Conservation (phyloP, 2,888 invertebrate species). For the Cheilosia variabilis region DNA sequence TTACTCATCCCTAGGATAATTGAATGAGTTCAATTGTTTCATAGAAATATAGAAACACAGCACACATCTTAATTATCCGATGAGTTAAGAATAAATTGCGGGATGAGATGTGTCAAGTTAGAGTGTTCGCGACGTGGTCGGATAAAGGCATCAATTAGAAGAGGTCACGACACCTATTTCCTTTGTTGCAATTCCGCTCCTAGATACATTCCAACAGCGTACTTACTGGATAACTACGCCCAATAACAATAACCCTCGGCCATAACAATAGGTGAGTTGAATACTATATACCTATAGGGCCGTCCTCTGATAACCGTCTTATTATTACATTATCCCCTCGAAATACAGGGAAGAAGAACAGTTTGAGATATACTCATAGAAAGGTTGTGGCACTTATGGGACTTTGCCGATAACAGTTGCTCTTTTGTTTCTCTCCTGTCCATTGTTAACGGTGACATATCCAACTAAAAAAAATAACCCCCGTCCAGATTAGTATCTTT, state of each 20-base stretch:
- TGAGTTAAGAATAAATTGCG: constrained; percentile 47
- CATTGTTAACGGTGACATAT: constrained; percentile 61
- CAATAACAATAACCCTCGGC: constrained; percentile 50
- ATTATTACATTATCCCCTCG: constrained; percentile 24
- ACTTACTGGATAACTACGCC: constrained; percentile 41
- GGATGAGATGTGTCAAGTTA: constrained; percentile 14
- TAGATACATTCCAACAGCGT: constrained; percentile 20
- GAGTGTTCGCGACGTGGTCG: constrained; percentile 17
- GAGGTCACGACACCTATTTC: constrained; percentile 27
- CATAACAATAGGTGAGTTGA: constrained; percentile 54
- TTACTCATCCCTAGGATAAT: constrained; percentile 68
- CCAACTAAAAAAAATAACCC: constrained; percentile 11
- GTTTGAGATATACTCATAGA: constrained; percentile 29
- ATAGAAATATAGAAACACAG: constrained; percentile 16
- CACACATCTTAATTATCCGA: constrained; percentile 39
- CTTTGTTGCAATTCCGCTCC: constrained; percentile 30
- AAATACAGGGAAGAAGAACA: not conserved
- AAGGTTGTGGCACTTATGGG: constrained; percentile 51
- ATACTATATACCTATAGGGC: not conserved
- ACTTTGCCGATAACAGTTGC: constrained; percentile 52
- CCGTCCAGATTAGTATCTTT: constrained; percentile 35
- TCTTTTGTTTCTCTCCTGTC: constrained; percentile 28
- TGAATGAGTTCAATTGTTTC: constrained; percentile 66
- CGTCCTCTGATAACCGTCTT: constrained; percentile 25
- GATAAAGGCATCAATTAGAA: constrained; percentile 50